Conservation (phyloP, 1,140 invertebrate genomes). For the Plodia interpunctella region DNA sequence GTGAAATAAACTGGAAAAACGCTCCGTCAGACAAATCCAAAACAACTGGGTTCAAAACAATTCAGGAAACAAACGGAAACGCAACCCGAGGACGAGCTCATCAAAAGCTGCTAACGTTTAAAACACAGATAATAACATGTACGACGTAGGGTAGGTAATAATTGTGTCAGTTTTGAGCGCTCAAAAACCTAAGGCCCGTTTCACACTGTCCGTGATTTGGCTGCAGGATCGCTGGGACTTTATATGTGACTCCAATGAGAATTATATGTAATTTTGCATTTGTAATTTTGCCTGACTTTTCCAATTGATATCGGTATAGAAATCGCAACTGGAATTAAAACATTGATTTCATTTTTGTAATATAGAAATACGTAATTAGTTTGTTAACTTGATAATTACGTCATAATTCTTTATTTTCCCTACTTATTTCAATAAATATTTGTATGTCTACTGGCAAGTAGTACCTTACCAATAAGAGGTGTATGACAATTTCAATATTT, state of each 20-base stretch:
- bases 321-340: background rate
- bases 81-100: background rate
- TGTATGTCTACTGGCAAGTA: too few species aligned
- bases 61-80: background rate
- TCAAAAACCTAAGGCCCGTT: background rate
- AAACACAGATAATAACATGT: constrained; percentile 7
- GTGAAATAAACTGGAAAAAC: background rate
- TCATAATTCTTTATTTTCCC: too few species aligned
- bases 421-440: too few species aligned
- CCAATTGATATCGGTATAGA: too few species aligned
- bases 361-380: too few species aligned
- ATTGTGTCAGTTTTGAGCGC: constrained; percentile 5
- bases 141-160: background rate
- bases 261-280: too few species aligned
- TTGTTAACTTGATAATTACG: too few species aligned
- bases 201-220: background rate
- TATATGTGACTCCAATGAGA: background rate
- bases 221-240: background rate
- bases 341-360: too few species aligned
- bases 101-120: constrained; percentile 8
- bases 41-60: background rate
- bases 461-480: too few species aligned
- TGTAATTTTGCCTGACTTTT: too few species aligned
- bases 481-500: too few species aligned
- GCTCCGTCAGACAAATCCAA: background rate